phyloP scores from a whole-genome alignment of 1,140 invertebrate genomes.

The Teleogryllus occipitalis region DNA sequence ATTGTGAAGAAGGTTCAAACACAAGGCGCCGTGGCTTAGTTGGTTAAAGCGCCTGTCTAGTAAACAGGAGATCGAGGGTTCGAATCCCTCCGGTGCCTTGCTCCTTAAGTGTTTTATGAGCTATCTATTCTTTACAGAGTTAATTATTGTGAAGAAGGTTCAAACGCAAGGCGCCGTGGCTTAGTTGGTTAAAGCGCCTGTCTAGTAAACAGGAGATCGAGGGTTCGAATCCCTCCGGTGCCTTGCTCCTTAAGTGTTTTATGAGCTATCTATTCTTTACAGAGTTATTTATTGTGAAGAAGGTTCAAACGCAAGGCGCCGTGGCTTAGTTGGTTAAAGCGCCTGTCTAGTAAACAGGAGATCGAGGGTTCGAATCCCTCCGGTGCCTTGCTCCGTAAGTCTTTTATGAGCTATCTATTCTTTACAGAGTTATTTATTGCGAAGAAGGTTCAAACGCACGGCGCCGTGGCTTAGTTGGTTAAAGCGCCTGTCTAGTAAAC shows the following conservation, averaged over 20 bases:
- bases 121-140: too few species aligned
- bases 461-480: slow-evolving; percentile 58
- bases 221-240: slow-evolving; percentile 54
- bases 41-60: slow-evolving; percentile 59
- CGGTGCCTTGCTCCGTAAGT: too few species aligned
- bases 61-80: slow-evolving; percentile 56
- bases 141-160: too few species aligned
- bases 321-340: slow-evolving; percentile 59
- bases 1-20: too few species aligned
- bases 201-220: slow-evolving; percentile 58
- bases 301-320: too few species aligned
- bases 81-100: slow-evolving; percentile 54
- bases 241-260: too few species aligned
- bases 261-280: too few species aligned
- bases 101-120: too few species aligned
- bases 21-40: slow-evolving; percentile 58
- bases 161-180: slow-evolving; percentile 57
- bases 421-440: too few species aligned
- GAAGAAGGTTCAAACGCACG: too few species aligned
- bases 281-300: too few species aligned
- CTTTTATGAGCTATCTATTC: too few species aligned
- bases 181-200: slow-evolving; percentile 60
- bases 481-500: slow-evolving; percentile 60
- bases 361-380: slow-evolving; percentile 53
- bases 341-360: slow-evolving; percentile 59